These are phyloP conservation scores for Mnemiopsis leidyi DNA, from an alignment of 37 sponge, comb jelly and placozoan genomes.

Conservation along the genomic window DNA sequence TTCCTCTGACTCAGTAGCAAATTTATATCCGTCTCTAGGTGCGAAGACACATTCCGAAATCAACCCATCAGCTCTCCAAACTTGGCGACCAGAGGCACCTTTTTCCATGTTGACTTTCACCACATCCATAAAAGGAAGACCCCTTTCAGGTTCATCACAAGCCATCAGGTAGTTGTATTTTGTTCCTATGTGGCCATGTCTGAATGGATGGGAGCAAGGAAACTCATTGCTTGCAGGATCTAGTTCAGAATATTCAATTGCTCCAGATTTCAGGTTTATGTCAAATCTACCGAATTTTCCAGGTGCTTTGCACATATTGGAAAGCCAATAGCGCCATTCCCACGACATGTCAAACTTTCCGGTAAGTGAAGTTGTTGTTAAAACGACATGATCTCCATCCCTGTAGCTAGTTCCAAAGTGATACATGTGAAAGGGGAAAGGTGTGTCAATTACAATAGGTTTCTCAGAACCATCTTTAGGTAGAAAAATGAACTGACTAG, in stretches of 20 bases:
- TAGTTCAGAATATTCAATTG: neutral
- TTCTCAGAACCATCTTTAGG: neutral
- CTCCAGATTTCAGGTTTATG: neutral
- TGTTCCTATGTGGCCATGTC: constrained; percentile 71
- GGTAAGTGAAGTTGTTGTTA: neutral
- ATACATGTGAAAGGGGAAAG: constrained; percentile 32
- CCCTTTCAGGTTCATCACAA: constrained; percentile 77
- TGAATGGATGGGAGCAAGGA: constrained; percentile 13
- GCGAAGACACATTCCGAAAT: constrained; percentile 88
- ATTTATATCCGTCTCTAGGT: constrained; percentile 72
- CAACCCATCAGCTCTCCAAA: constrained; percentile 84
- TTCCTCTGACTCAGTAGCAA: constrained; percentile 69
- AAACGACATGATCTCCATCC: neutral
- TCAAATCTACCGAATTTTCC: constrained; percentile 1
- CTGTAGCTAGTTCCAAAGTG: constrained; percentile 33
- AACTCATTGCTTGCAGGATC: constrained; percentile 38
- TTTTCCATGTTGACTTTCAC: constrained; percentile 74
- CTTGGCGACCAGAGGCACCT: constrained; percentile 68
- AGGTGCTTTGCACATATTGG: constrained; percentile 58
- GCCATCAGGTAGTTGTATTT: constrained; percentile 89
- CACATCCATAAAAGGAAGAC: constrained; percentile 86
- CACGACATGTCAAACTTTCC: constrained; percentile 23
- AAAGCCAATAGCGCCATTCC: constrained; percentile 11
- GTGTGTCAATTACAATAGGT: neutral
- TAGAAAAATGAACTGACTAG: neutral